A percentile compares a stretch with the other conserved stretches of the same genome.
These are phyloP conservation scores for Paguma larvata DNA, from an alignment of 2,797 vertebrate genomes.

Conservation along the genomic window DNA sequence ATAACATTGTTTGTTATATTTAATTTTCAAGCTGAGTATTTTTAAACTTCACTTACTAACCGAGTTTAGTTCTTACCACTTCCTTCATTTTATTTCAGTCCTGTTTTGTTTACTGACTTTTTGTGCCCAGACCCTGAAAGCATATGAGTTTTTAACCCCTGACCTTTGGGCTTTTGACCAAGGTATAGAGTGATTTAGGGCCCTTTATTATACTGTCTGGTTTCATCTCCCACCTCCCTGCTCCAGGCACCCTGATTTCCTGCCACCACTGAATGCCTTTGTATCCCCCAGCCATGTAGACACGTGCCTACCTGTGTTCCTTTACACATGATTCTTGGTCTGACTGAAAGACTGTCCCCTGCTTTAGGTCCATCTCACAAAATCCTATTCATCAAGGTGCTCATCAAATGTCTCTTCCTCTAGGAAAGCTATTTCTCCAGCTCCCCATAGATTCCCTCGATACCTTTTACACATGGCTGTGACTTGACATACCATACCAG, in stretches of 20 bases:
- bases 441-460: too few relatives aligned
- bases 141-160: background rate
- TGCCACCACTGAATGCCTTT: background rate
- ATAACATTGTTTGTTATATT: background rate
- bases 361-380: background rate
- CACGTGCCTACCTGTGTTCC: background rate
- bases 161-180: background rate
- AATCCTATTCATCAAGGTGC: background rate
- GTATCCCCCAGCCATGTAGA: background rate
- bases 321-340: background rate
- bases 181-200: background rate
- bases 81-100: background rate
- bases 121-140: background rate
- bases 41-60: background rate
- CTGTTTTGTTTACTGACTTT: background rate
- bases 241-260: background rate
- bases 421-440: background rate
- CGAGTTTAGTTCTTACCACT: background rate
- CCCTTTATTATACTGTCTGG: background rate
- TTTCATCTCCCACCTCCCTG: background rate
- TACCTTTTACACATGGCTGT: background rate
- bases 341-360: background rate
- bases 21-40: background rate
- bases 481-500: background rate
- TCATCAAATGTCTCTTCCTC: background rate